These are phyloP conservation scores for Tridacna gigas DNA, from an alignment of 2,888 invertebrate genomes.

Conservation along the genomic window DNA sequence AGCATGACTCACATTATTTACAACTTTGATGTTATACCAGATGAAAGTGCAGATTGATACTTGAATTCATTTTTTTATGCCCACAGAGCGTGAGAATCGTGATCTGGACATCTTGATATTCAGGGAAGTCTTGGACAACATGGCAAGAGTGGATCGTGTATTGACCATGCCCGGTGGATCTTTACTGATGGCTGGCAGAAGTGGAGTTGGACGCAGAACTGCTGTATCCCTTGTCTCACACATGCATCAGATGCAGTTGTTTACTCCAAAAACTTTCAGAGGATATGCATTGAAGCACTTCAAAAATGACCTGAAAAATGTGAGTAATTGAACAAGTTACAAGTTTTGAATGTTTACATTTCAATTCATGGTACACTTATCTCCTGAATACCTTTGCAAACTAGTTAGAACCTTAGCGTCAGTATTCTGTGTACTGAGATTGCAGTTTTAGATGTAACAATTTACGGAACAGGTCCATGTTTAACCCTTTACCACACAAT, in stretches of 20 bases:
- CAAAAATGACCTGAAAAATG: constrained; percentile 91
- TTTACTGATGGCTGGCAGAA: constrained; percentile 90
- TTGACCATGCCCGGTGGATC: constrained; percentile 88
- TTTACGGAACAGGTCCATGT: too few relatives aligned
- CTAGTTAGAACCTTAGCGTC: too few relatives aligned
- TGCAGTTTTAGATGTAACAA: too few relatives aligned
- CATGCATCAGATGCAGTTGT: constrained; percentile 89
- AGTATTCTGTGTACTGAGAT: too few relatives aligned
- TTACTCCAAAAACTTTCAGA: constrained; percentile 87
- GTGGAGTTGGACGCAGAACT: constrained; percentile 93
- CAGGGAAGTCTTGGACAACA: constrained; percentile 89
- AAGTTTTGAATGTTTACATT: background rate
- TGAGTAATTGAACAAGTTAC: constrained; percentile 83
- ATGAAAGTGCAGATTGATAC: too few relatives aligned
- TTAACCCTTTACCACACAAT: too few relatives aligned
- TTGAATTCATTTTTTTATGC: background rate
- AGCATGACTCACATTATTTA: too few relatives aligned
- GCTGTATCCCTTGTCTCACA: constrained; percentile 91
- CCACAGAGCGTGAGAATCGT: constrained; percentile 88
- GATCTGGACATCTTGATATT: constrained; percentile 88
- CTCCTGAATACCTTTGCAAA: too few relatives aligned
- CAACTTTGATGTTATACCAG: too few relatives aligned
- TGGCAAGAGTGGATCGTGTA: constrained; percentile 88
- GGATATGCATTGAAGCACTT: constrained; percentile 89
- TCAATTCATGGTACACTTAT: background rate